Conservation (phyloP, 2,113 vertebrate genomes). For the Xiphias gladius region DNA sequence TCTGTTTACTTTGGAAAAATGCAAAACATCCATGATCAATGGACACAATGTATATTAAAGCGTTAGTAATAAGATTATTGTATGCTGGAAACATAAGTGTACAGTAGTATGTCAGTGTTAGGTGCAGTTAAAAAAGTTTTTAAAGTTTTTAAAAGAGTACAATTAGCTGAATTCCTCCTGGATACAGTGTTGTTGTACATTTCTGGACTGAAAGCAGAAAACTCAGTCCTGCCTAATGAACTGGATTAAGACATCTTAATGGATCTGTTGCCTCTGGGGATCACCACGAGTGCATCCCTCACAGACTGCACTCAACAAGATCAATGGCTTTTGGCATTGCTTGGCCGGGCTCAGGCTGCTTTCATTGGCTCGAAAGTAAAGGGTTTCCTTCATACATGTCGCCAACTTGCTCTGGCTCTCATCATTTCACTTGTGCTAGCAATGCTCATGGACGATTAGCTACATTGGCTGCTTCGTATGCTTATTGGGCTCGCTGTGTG, state of each 20-base stretch:
- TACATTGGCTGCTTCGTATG: too few relatives aligned
- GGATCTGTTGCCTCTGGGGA: conserved; percentile 50
- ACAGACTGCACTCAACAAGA: conserved; percentile 35
- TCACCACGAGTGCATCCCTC: conserved; percentile 21
- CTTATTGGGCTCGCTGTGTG: too few relatives aligned
- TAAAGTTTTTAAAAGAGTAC: background rate
- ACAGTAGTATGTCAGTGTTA: too few relatives aligned
- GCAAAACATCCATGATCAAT: too few relatives aligned
- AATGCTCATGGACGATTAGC: too few relatives aligned
- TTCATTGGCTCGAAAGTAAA: background rate
- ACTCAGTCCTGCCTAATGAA: conserved; percentile 56
- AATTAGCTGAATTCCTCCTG: background rate
- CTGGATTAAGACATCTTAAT: conserved; percentile 60
- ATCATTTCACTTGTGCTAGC: background rate
- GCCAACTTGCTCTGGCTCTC: background rate
- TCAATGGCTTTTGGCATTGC: conserved; percentile 38
- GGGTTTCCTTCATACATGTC: background rate
- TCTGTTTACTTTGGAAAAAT: too few relatives aligned
- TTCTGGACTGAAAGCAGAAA: conserved; percentile 21
- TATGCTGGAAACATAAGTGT: too few relatives aligned
- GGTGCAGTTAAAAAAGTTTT: background rate
- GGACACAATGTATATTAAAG: too few relatives aligned
- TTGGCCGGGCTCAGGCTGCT: background rate
- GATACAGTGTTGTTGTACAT: background rate
- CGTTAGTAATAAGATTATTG: too few relatives aligned